A percentile compares a stretch with the other conserved stretches of the same genome.
Conservation (phyloP, 2,113 vertebrate species). For the Himantopus leucocephalus region DNA sequence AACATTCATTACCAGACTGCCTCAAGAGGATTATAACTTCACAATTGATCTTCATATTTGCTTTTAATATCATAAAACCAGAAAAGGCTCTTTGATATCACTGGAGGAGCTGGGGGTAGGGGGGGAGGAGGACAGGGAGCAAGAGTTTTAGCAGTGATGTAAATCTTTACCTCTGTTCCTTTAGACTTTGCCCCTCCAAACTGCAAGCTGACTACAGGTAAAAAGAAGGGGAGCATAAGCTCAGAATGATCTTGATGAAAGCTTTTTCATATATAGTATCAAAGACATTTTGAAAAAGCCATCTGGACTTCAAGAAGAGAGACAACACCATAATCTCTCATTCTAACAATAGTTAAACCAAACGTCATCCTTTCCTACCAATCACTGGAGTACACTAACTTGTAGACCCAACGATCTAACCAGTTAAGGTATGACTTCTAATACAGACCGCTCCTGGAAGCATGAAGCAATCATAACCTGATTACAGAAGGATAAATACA, state of each 20-base stretch:
- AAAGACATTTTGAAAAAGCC: background rate
- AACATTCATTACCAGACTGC: background rate
- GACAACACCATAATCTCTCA: background rate
- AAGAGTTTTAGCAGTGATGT: background rate
- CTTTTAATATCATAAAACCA: background rate
- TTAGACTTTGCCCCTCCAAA: background rate
- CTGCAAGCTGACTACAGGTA: background rate
- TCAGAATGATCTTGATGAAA: background rate
- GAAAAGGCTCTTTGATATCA: background rate
- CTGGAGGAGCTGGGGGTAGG: accelerated
- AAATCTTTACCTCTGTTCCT: background rate
- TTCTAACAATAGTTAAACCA: background rate
- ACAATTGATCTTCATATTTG: background rate
- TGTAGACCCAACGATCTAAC: background rate
- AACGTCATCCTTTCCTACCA: background rate
- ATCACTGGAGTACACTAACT: background rate
- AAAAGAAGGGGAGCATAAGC: background rate
- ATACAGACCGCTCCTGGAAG: background rate
- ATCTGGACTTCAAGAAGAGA: background rate
- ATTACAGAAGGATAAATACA: background rate
- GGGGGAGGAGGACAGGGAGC: background rate
- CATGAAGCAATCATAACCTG: background rate
- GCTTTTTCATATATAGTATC: background rate
- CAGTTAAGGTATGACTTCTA: constrained; percentile 15
- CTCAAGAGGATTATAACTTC: background rate